Evolutionary conservation across 1,140 invertebrate species (phyloP).

Genomic region (Pissodes strobi): DNA sequence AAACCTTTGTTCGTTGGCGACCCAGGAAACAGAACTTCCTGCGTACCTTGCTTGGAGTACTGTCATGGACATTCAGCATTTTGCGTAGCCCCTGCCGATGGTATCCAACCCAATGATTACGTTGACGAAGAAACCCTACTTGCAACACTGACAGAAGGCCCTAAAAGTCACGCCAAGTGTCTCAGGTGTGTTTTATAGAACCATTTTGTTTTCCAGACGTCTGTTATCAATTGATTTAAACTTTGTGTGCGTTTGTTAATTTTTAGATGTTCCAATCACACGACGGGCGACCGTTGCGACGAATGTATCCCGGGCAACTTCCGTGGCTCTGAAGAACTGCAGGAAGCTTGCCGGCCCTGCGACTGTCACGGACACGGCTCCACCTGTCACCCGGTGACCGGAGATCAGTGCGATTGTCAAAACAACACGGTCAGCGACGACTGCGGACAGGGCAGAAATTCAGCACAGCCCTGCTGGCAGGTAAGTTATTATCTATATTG

Average conservation of each 20-base stretch:
- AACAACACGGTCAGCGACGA: slow-evolving; percentile 94
- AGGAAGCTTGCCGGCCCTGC: slow-evolving; percentile 73
- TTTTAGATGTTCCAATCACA: slow-evolving; percentile 77
- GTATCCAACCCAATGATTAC: slow-evolving; percentile 40
- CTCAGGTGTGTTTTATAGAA: slow-evolving; percentile 58
- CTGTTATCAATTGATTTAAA: background rate
- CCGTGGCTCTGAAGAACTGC: slow-evolving; percentile 75
- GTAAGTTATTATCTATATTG: background rate
- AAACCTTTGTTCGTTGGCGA: slow-evolving; percentile 88
- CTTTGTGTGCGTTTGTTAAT: background rate
- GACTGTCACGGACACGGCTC: slow-evolving; percentile 95
- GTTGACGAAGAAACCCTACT: slow-evolving; percentile 54
- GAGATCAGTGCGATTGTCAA: slow-evolving; percentile 90
- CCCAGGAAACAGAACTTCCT: slow-evolving; percentile 82
- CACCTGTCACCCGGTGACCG: slow-evolving; percentile 87
- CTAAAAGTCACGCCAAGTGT: slow-evolving; percentile 75
- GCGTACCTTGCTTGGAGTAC: slow-evolving; percentile 84
- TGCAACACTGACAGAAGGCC: slow-evolving; percentile 67
- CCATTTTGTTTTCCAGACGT: no score
- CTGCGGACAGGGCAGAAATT: slow-evolving; percentile 74
- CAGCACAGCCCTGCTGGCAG: slow-evolving; percentile 80
- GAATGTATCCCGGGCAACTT: slow-evolving; percentile 81
- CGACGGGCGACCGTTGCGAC: slow-evolving; percentile 82
- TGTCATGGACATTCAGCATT: slow-evolving; percentile 87
- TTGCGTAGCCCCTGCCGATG: slow-evolving; percentile 66